Evolutionary conservation across 2,797 vertebrate species (phyloP), one percentile per base, ranked within the genome.

Genomic region (Acomys russatus): DNA sequence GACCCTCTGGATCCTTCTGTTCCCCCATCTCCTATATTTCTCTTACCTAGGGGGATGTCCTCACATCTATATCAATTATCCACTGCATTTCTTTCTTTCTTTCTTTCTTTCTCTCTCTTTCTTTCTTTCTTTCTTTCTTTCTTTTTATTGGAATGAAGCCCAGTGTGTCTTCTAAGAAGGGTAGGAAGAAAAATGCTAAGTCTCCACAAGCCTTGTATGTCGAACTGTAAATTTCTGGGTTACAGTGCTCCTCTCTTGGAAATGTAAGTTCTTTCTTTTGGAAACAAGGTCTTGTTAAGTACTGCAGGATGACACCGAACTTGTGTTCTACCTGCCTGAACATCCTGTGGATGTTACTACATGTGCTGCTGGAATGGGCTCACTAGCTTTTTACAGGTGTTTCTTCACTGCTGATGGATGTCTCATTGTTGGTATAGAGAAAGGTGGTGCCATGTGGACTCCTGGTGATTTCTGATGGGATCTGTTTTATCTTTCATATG

Each of bases 401-500:
- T 59, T 90, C 0, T 90, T 84, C 63, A 30, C 54, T 59, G 54
- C 30, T 74, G 18, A 59, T 38, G 54, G 35, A 61, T 6, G 15
- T 38, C 1, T 74, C 10, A 6, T 86, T 71, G 35, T 30, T 74
- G 23, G 33, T 28, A 33, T 23, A 73, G 84, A 91, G 63, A 90
- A 95, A 78, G 3, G 61, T 80, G 61, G 51, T 66, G 59, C 25
- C 59, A 38, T 56, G 66, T 89, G 54, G 70, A 90, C 61, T 83
- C 12, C 85, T 54, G 9, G 59, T 59, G 61, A 86, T 86, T 70
- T 85, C 44, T n/a, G 63, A 68, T 85, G 51, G 64, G 9, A 90
- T 64, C 22, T 83, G 35, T 83, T 86, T 82, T 79, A 59, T 22
- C 90, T 96, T 80, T 76, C 14, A 68, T 59, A 95, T 71, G 30